Conservation (phyloP, 1,140 invertebrate species). For the Meteorus sp. region DNA sequence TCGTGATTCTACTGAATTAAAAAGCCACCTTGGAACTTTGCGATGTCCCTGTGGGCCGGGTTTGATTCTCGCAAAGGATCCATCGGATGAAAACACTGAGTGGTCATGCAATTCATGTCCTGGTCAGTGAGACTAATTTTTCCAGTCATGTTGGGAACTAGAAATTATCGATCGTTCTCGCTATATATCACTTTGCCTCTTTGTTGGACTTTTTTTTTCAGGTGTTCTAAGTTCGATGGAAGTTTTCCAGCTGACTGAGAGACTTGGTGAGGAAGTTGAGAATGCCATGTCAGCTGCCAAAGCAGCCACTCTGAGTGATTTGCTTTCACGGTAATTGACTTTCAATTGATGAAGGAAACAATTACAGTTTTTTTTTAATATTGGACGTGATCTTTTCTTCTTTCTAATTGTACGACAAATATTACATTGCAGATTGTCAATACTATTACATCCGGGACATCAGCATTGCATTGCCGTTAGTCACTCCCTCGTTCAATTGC, state of each 20-base stretch:
- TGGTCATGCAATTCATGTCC: constrained; percentile 75
- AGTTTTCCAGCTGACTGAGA: constrained; percentile 65
- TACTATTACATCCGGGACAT: constrained; percentile 77
- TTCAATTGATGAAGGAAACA: neutral
- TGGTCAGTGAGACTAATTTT: constrained; percentile 40
- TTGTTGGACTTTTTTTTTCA: neutral
- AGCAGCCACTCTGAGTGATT: constrained; percentile 39
- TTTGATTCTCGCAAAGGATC: constrained; percentile 68
- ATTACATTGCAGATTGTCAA: constrained; percentile 56
- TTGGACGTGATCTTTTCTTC: neutral
- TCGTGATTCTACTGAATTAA: constrained; percentile 75
- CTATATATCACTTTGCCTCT: neutral
- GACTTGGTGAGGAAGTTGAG: constrained; percentile 77
- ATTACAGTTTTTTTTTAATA: neutral
- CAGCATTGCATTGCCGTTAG: constrained; percentile 78
- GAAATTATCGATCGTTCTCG: neutral
- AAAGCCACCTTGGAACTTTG: constrained; percentile 74
- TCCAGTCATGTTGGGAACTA: neutral
- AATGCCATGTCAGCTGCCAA: constrained; percentile 54
- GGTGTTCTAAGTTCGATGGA: constrained; percentile 58
- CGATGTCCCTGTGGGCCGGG: constrained; percentile 69
- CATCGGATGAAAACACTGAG: constrained; percentile 68
- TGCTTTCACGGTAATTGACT: constrained; percentile 44
- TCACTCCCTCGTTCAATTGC: constrained; percentile 76
- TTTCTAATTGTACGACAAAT: constrained; percentile 5